Evolutionary conservation across 2,797 vertebrate species (phyloP).

Genomic region (Gymnodraco acuticeps): DNA sequence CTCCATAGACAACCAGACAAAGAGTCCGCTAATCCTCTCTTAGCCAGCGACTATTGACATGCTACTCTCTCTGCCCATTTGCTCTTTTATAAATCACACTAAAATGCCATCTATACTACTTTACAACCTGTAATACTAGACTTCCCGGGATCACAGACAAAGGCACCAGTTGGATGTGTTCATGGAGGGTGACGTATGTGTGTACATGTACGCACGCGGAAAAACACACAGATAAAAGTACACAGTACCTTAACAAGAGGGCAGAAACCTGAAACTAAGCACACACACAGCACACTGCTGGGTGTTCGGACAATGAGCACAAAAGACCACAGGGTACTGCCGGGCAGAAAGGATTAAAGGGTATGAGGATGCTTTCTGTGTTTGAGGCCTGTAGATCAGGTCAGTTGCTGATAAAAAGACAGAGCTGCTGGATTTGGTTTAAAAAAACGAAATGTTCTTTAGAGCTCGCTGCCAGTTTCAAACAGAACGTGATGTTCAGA

Average conservation of each 20-base stretch:
- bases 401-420: conserved; percentile 35
- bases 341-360: conserved; percentile 39
- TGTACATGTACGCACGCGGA: background rate
- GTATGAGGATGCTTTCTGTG: conserved; percentile 55
- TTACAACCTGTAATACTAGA: conserved; percentile 67
- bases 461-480: fast-evolving
- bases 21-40: conserved; percentile 62
- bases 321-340: conserved; percentile 51
- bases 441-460: background rate
- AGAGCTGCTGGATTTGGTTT: background rate
- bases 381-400: conserved; percentile 45
- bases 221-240: conserved; percentile 36
- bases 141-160: conserved; percentile 62
- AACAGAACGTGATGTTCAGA: background rate
- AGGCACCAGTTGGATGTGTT: conserved; percentile 45
- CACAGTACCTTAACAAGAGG: conserved; percentile 43
- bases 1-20: conserved; percentile 55
- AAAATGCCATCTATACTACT: conserved; percentile 16
- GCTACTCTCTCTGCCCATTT: conserved; percentile 16
- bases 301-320: conserved; percentile 52
- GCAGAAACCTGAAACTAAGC: conserved; percentile 70
- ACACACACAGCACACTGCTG: conserved; percentile 18
- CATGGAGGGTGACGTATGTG: conserved; percentile 27
- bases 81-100: conserved; percentile 34
- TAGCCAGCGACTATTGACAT: conserved; percentile 33